Base-by-base conservation (phyloP, 1,140 invertebrate genomes). In the Nymphalis io region DNA sequence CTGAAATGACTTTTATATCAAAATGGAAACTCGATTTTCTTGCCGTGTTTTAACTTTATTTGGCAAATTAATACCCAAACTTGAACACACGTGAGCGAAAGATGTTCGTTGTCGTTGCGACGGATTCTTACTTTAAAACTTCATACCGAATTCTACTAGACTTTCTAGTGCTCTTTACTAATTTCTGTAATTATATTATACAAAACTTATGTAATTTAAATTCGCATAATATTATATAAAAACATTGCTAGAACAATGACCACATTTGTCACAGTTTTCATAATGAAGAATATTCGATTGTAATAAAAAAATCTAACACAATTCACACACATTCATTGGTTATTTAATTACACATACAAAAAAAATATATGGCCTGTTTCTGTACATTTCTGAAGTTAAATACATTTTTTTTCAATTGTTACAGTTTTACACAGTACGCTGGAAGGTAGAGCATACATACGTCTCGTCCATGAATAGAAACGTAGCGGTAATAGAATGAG, bases 371-470 rank as follows among this genome's bases (percentile, higher is more conserved):
- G 6, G 0, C 10, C 10, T 4, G 27, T 33, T 20, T 20, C 46
- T 11, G 20, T 20, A 20, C 12, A 20, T 51, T 51, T 21, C 1
- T 16, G 46, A 48, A 8, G 18, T 11, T 51, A 21, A 1, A 46
- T 46, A 46, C 1, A 1, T 20, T 3, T 20, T 51, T 51, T 8
- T 8, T 51, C 46, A 63, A 12, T 55, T 63, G 20, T 21, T 63
- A 12, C 15, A 46, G 39, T 53, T 63, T 39, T 53, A 16, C 74
- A 75, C 72, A 80, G 74, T 76, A 64, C 67, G 75, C 70, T 74
- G 68, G 76, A 68, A 69, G 73, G 66, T 64, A 73, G 59, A 78
- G 73, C 73, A 80, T 79, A 84, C 79, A 81, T 73, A 69, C 68
- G 69, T 46, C 70, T 63, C 51, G 15, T 62, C 51, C 68, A 73